Conservation (phyloP, 1,140 invertebrate species). For the Manduca sexta region DNA sequence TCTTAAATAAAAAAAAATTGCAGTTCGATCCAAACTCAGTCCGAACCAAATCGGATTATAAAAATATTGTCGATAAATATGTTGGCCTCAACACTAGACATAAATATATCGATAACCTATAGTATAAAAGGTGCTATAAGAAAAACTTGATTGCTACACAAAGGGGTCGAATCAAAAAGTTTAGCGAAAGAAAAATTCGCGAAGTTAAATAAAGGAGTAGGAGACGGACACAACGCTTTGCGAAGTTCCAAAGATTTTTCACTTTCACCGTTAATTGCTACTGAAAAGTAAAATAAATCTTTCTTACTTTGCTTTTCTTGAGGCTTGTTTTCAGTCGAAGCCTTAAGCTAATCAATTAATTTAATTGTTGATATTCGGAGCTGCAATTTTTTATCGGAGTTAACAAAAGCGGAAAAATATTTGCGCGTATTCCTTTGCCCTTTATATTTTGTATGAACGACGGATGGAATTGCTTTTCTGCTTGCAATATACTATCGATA, state of each 20-base stretch:
- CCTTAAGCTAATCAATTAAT: constrained; percentile 56
- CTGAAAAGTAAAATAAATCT: constrained; percentile 63
- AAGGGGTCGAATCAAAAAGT: constrained; percentile 69
- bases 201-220: constrained; percentile 62
- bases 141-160: constrained; percentile 59
- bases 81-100: too few species aligned
- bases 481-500: constrained; percentile 41
- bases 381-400: constrained; percentile 1
- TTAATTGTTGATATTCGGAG: constrained; percentile 36
- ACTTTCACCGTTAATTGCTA: constrained; percentile 69
- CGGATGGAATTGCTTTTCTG: constrained; percentile 20
- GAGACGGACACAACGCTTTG: constrained; percentile 39
- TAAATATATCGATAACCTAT: not conserved
- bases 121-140: constrained; percentile 14
- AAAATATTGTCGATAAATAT: too few species aligned
- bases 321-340: constrained; percentile 31
- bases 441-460: constrained; percentile 7
- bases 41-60: too few species aligned
- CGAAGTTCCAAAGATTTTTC: constrained; percentile 63
- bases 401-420: not conserved
- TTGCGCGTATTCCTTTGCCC: not conserved
- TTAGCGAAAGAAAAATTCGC: constrained; percentile 62
- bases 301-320: constrained; percentile 46
- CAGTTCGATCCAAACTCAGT: too few species aligned
- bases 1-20: too few species aligned